Conservation (phyloP, 2,797 vertebrate species). For the Tapirus indicus region DNA sequence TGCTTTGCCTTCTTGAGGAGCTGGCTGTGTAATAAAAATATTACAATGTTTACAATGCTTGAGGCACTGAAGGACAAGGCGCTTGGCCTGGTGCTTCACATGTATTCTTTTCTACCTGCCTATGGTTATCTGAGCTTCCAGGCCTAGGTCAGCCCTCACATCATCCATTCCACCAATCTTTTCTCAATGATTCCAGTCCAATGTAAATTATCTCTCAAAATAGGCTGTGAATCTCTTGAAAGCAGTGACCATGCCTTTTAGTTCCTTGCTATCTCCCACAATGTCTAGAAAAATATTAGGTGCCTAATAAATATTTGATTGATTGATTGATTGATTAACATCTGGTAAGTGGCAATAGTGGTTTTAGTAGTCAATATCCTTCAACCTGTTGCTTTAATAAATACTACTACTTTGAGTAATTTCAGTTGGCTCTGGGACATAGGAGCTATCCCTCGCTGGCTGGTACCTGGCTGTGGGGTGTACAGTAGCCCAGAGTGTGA, state of each 20-base stretch:
- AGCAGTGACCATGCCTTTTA: background rate
- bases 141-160: background rate
- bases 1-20: background rate
- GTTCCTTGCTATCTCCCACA: background rate
- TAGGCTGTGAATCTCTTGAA: background rate
- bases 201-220: background rate
- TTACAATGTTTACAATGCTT: background rate
- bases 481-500: background rate
- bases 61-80: background rate
- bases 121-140: conserved; percentile 8
- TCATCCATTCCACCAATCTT: background rate
- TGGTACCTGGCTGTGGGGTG: background rate
- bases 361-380: background rate
- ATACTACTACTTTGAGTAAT: background rate
- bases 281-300: conserved; percentile 17
- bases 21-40: background rate
- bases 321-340: background rate
- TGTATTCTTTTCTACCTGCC: background rate
- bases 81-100: background rate
- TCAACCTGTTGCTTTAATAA: background rate
- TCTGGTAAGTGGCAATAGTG: background rate
- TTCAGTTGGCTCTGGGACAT: background rate
- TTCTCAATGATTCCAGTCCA: conserved; percentile 6
- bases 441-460: background rate
- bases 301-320: conserved; percentile 17